These are phyloP conservation scores for Ophion costatus DNA, from an alignment of 2,888 invertebrate genomes.

Conservation along the genomic window DNA sequence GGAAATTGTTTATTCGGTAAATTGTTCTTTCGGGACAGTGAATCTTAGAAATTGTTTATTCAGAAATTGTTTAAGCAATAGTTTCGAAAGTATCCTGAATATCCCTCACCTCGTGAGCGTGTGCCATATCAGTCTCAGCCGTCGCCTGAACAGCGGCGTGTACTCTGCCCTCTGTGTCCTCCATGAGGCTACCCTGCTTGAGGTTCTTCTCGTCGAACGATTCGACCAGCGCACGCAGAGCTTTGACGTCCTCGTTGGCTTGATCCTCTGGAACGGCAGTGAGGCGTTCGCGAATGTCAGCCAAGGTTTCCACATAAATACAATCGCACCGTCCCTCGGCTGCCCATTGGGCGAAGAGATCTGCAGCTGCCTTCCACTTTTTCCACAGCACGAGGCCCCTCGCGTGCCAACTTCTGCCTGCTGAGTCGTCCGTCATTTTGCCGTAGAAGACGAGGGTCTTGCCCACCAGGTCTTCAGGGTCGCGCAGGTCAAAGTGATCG, in stretches of 20 bases:
- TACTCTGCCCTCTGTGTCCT: constrained; percentile 84
- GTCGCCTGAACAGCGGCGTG: constrained; percentile 85
- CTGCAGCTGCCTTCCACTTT: constrained; percentile 86
- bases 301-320: constrained; percentile 82
- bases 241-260: constrained; percentile 80
- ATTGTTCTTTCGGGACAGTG: too few species aligned
- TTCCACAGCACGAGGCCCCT: constrained; percentile 88
- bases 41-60: too few species aligned
- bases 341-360: constrained; percentile 78
- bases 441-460: constrained; percentile 91
- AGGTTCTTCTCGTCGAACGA: constrained; percentile 69
- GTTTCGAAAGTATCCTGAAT: too few species aligned
- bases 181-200: constrained; percentile 81
- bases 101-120: constrained; percentile 84
- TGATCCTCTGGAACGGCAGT: constrained; percentile 77
- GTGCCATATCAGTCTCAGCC: constrained; percentile 86
- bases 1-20: too few species aligned
- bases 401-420: constrained; percentile 86
- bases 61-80: too few species aligned
- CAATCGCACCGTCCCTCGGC: constrained; percentile 66
- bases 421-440: constrained; percentile 83
- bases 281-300: constrained; percentile 81
- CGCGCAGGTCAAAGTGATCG: constrained; percentile 94
- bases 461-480: constrained; percentile 89
- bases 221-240: constrained; percentile 77